Conservation (phyloP, 2,888 invertebrate species). For the Caradrina kadenii region DNA sequence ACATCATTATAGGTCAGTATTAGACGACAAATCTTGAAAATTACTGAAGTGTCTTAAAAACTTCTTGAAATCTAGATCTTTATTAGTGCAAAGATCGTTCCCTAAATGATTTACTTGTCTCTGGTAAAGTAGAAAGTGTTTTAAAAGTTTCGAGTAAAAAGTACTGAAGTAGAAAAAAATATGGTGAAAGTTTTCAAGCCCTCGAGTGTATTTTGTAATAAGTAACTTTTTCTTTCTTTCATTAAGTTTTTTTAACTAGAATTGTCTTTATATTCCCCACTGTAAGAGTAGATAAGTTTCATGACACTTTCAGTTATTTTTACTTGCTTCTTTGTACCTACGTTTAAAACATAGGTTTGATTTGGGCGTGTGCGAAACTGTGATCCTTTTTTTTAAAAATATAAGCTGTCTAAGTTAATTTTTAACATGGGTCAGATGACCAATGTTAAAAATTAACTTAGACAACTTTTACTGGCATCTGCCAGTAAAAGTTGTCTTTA, state of each 20-base stretch:
- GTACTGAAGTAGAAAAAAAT: constrained; percentile 20
- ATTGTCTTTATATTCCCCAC: constrained; percentile 21
- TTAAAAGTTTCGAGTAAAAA: constrained; percentile 28
- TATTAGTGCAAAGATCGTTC: constrained; percentile 2
- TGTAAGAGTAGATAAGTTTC: background rate
- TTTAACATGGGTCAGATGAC: too few relatives aligned
- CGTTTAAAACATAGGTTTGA: too few relatives aligned
- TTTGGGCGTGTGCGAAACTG: too few relatives aligned
- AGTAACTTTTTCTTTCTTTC: constrained; percentile 9
- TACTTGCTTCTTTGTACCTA: background rate
- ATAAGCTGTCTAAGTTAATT: too few relatives aligned
- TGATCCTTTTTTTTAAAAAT: too few relatives aligned
- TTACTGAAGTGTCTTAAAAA: constrained; percentile 11
- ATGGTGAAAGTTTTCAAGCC: constrained; percentile 24
- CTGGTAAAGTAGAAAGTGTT: constrained; percentile 35
- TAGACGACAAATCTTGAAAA: background rate
- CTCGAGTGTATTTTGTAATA: constrained; percentile 36
- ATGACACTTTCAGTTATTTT: background rate
- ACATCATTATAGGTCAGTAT: background rate
- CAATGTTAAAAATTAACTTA: too few relatives aligned
- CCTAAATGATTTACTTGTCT: constrained; percentile 46
- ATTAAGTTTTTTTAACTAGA: background rate
- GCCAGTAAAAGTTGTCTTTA: too few relatives aligned
- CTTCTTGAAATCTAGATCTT: constrained; percentile 1
- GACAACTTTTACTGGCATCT: too few relatives aligned